Base-by-base conservation (phyloP, 2,113 vertebrate genomes). In the Coregonus clupeaformis region DNA sequence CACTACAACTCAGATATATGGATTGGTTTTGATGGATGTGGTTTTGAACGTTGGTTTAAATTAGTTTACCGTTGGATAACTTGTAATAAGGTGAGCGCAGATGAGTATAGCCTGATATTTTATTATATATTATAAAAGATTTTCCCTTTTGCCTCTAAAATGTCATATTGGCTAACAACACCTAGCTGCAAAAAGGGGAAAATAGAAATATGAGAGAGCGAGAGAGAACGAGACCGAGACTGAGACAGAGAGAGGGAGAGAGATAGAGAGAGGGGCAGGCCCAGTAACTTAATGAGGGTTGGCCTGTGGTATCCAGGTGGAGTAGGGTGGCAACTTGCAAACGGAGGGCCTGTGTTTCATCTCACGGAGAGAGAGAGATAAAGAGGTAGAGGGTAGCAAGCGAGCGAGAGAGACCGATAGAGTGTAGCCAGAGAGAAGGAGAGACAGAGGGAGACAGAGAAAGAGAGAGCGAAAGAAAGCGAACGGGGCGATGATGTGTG, bases 401-500 rank as follows among this genome's bases (percentile, higher is more conserved):
- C 6, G 57, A 22, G 6, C 0, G n/a, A 55, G 18, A 55, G 52
- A 55, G 52, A 20, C 1, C 13, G 57, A 60, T 13, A 22, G 57
- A 60, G n/a, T 13, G 49, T 42, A 52, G 42, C 5, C 27, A 47
- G 45, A 47, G 45, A 47, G 45, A 47, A 13, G 3, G 1, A 47
- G 45, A 47, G 45, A 47, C 1, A 55, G 52, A 18, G 3, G 2
- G 57, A 22, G 6, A 9, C n/a, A 55, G 52, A 18, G 6, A 55
- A 16, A 55, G 57, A 59, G 57, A 22, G 57, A 60, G 57, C 2
- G 7, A 60, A 9, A 16, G 49, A 18, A 5, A 52, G 49, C 0
- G 3, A 52, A 52, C 4, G 49, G 49, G 16, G 14, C 5, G 16
- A 52, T 16, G 16, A n/a, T 12, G 22, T 94, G 80, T 73, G 69